These are phyloP conservation scores for Aplidium turbinatum DNA, from an alignment of 23 tunicate genomes.

Conservation along the genomic window DNA sequence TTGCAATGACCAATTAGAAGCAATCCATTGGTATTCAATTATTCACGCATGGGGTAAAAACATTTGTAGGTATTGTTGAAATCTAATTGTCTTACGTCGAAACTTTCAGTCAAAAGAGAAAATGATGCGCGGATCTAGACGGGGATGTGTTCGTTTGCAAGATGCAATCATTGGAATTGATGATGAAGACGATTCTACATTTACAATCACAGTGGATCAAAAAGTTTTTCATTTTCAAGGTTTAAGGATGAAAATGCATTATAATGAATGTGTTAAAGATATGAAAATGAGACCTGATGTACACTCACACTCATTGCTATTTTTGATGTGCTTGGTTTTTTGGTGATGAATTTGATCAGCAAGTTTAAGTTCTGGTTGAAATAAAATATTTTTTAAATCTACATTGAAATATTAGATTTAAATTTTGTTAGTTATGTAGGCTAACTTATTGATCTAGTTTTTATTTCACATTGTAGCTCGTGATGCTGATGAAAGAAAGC, in stretches of 20 bases:
- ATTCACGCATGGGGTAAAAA: no score
- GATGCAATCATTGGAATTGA: conserved; percentile 92
- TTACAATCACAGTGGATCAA: conserved; percentile 95
- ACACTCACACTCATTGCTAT: no score
- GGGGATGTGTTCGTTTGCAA: conserved; percentile 90
- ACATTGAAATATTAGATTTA: background rate
- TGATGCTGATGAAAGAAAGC: conserved; percentile 85
- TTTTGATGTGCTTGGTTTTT: no score
- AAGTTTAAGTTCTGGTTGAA: background rate
- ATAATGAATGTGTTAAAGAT: no score
- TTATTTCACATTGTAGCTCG: conserved; percentile 48
- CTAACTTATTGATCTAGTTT: background rate
- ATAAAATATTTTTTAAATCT: background rate
- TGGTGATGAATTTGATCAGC: no score
- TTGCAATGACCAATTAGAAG: no score
- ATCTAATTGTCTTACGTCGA: no score
- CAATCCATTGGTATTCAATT: no score
- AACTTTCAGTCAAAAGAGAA: conserved; percentile 71
- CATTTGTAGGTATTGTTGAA: background rate
- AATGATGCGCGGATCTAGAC: conserved; percentile 83
- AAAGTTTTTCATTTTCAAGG: conserved; percentile 87
- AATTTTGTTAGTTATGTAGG: background rate
- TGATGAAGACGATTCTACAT: conserved; percentile 96
- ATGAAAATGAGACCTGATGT: no score
- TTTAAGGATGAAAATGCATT: background rate